Evolutionary conservation across 1,140 invertebrate genomes (phyloP).

Genomic region (Venustaconcha ellipsiformis): DNA sequence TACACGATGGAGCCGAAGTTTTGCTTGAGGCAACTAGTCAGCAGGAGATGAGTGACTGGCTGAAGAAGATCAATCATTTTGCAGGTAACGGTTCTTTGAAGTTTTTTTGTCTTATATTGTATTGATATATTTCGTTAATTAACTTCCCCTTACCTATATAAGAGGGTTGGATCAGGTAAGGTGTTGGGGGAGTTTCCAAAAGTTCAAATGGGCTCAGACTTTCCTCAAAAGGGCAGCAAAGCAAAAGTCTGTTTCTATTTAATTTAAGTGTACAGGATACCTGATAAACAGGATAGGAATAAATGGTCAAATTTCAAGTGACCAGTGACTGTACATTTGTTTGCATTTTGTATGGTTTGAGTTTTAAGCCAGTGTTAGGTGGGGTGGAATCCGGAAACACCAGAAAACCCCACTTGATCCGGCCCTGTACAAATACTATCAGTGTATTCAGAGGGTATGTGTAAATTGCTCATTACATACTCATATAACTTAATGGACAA

Average conservation of each 20-base stretch:
- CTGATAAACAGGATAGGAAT: too few relatives aligned
- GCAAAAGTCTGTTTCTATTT: background rate
- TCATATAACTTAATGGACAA: too few relatives aligned
- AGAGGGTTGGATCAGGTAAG: background rate
- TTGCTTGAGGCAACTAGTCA: slow-evolving; percentile 84
- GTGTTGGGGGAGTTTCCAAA: background rate
- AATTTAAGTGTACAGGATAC: background rate
- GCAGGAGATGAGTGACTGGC: slow-evolving; percentile 90
- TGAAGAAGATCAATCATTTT: slow-evolving; percentile 93
- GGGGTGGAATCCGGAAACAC: too few relatives aligned
- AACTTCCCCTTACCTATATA: background rate
- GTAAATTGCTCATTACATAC: too few relatives aligned
- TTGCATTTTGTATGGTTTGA: too few relatives aligned
- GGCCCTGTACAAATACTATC: too few relatives aligned
- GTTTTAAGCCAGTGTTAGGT: too few relatives aligned
- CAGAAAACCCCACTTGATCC: too few relatives aligned
- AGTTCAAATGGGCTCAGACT: background rate
- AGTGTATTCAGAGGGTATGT: too few relatives aligned
- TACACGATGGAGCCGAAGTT: slow-evolving; percentile 93
- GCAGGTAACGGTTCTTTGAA: slow-evolving; percentile 71
- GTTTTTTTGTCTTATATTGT: background rate
- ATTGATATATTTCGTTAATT: slow-evolving; percentile 4
- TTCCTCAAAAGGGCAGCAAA: background rate
- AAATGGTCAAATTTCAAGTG: too few relatives aligned
- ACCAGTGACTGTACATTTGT: too few relatives aligned